Conservation (phyloP, 1,140 invertebrate genomes). For the Coelopa frigida region DNA sequence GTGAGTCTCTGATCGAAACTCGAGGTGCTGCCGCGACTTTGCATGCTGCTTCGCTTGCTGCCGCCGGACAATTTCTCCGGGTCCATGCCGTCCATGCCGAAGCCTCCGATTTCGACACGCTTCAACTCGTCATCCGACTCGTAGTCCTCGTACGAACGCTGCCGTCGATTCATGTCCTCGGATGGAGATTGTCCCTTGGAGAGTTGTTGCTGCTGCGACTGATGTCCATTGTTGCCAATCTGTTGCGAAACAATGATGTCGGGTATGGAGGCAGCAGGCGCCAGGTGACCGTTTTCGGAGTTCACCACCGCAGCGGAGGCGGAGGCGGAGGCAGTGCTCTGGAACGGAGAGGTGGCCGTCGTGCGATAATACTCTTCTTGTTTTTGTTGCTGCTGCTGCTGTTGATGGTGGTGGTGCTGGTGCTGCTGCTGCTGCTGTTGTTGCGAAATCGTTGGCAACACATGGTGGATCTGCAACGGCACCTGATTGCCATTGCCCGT, state of each 20-base stretch:
- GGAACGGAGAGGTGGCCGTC: conserved; percentile 42
- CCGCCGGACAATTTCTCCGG: conserved; percentile 52
- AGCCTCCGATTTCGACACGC: conserved; percentile 78
- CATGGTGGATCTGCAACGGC: neutral
- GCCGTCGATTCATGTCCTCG: conserved; percentile 16
- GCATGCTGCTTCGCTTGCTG: conserved; percentile 82
- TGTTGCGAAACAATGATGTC: conserved; percentile 40
- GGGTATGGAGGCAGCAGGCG: conserved; percentile 16
- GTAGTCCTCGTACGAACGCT: conserved; percentile 68
- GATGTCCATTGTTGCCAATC: conserved; percentile 26
- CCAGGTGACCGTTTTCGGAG: conserved; percentile 13
- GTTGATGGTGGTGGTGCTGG: conserved; percentile 18
- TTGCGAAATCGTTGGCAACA: neutral
- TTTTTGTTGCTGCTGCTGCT: conserved; percentile 27
- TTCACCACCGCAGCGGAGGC: conserved; percentile 13
- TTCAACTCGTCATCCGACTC: conserved; percentile 86
- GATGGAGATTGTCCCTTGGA: conserved; percentile 3
- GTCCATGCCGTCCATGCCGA: conserved; percentile 59
- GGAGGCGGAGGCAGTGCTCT: conserved; percentile 14
- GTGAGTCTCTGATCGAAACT: conserved; percentile 76
- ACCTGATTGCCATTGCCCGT: neutral
- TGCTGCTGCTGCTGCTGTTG: conserved; percentile 8
- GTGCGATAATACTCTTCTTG: conserved; percentile 44
- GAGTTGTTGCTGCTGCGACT: conserved; percentile 21
- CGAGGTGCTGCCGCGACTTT: conserved; percentile 80